These are phyloP conservation scores for Acanthosoma haemorrhoidale DNA, from an alignment of 2,888 invertebrate genomes.

Conservation along the genomic window DNA sequence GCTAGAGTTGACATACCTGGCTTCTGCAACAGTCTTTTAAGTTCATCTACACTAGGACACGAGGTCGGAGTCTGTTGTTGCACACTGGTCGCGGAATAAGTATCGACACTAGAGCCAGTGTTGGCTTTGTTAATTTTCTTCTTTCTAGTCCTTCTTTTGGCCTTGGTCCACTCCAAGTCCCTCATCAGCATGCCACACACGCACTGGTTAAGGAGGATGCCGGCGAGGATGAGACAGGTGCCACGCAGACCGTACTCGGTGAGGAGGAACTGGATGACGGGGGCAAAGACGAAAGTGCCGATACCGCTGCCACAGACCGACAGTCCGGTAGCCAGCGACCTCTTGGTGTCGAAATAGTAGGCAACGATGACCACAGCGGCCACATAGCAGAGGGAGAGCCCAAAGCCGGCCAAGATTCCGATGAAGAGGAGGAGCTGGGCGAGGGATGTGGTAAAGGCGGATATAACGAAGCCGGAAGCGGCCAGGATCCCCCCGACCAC, in stretches of 20 bases:
- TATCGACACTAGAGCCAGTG: conserved; percentile 36
- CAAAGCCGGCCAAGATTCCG: conserved; percentile 77
- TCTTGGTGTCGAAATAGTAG: conserved; percentile 78
- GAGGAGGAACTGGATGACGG: conserved; percentile 66
- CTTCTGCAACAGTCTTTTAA: conserved; percentile 42
- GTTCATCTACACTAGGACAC: conserved; percentile 42
- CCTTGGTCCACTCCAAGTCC: conserved; percentile 62
- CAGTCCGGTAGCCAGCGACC: conserved; percentile 79
- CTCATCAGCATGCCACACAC: conserved; percentile 77
- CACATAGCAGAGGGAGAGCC: conserved; percentile 78
- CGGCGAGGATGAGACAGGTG: conserved; percentile 73
- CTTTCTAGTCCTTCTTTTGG: conserved; percentile 45
- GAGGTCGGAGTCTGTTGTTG: conserved; percentile 35
- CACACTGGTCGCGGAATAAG: conserved; percentile 36
- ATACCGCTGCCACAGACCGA: conserved; percentile 84
- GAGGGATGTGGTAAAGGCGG: conserved; percentile 69
- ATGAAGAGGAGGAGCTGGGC: conserved; percentile 74
- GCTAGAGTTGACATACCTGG: too few species aligned
- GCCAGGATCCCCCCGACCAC: conserved; percentile 73
- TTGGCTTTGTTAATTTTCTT: conserved; percentile 52
- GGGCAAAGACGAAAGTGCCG: conserved; percentile 81
- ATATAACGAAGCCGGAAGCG: conserved; percentile 68
- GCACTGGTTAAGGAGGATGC: conserved; percentile 72
- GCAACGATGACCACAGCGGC: conserved; percentile 88
- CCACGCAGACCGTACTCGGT: conserved; percentile 78